Base-by-base conservation (phyloP, 2,797 vertebrate genomes). In the Falco cherrug region DNA sequence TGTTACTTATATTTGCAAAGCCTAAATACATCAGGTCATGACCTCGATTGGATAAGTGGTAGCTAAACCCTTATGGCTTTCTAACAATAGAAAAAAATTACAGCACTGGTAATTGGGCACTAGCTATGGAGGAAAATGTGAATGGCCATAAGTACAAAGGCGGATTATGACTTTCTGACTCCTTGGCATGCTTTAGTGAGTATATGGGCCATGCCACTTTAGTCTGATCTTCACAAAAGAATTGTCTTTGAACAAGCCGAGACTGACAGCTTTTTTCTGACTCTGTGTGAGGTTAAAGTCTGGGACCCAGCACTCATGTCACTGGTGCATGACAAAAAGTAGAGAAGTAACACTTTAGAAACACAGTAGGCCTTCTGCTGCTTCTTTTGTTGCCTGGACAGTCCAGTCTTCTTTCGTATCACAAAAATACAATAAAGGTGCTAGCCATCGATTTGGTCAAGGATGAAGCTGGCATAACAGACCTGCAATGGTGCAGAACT, bases 401-500 rank as follows among this genome's bases (percentile, higher is more conserved):
- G 97, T 96, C 98, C 97, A 98, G 94, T 97, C 98, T 98, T 98
- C 98, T 97, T 97, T 95, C 96, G 90, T 94, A 97, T 97, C 97
- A 95, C 98, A 91, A 92, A 92, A 97, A 97, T 96, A 99, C 98
- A 99, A 99, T 98, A 94, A 98, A 97, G 97, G 98, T 97, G 98
- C 97, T 95, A 97, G 98, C 94, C 84, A 92, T 86, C 89, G 98
- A 98, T 96, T 98, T 98, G 98, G 98, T 98, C 97, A 97, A 97
- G 97, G 96, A 98, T 96, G 97, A 98, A 96, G 84, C 96, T 98
- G 98, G 97, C 98, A 99, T 98, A 98, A 98, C 98, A 77, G 97
- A 98, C 96, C 97, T 97, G 98, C 98, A 98, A 97, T 96, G 92
- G 97, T 97, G 98, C 98, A 98, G 98, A 99, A 99, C 99, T 98